phyloP scores from a whole-genome alignment of 2,113 vertebrate genomes.

The Nematolebias whitei region DNA sequence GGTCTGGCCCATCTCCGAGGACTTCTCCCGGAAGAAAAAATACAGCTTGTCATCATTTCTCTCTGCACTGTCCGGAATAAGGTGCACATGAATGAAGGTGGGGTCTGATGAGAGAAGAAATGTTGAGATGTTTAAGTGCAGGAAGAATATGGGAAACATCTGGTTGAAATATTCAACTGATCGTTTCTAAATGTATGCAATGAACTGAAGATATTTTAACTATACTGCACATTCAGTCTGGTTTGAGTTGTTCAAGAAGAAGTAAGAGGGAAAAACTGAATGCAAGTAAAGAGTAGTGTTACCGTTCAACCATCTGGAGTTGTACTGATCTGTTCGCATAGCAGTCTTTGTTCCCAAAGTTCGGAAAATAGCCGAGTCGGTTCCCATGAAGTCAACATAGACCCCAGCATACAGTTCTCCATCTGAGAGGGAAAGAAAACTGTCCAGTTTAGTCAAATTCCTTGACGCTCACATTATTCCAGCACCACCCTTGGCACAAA shows the following conservation, averaged over 20 bases:
- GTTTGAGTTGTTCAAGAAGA: slow-evolving; percentile 7
- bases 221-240: not conserved
- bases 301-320: slow-evolving; percentile 99
- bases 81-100: slow-evolving; percentile 90
- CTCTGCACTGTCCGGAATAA: slow-evolving; percentile 96
- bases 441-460: slow-evolving; percentile 40
- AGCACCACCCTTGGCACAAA: slow-evolving; percentile 50
- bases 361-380: slow-evolving; percentile 96
- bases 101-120: slow-evolving; percentile 83
- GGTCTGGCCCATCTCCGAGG: slow-evolving; percentile 89
- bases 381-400: slow-evolving; percentile 99
- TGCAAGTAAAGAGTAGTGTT: slow-evolving; percentile 39
- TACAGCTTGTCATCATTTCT: slow-evolving; percentile 98
- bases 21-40: slow-evolving; percentile 98
- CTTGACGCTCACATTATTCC: slow-evolving; percentile 47
- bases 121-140: slow-evolving; percentile 15
- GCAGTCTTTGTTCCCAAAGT: slow-evolving; percentile 94
- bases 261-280: not conserved
- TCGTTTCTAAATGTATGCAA: slow-evolving; percentile 24
- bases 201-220: slow-evolving; percentile 1
- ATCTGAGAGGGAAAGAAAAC: slow-evolving; percentile 80
- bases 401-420: slow-evolving; percentile 96
- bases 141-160: slow-evolving; percentile 30
- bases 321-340: slow-evolving; percentile 99
- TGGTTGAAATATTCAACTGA: slow-evolving; percentile 26